Base-by-base conservation (phyloP, 2,888 invertebrate species). In the Scaptomyza flava region DNA sequence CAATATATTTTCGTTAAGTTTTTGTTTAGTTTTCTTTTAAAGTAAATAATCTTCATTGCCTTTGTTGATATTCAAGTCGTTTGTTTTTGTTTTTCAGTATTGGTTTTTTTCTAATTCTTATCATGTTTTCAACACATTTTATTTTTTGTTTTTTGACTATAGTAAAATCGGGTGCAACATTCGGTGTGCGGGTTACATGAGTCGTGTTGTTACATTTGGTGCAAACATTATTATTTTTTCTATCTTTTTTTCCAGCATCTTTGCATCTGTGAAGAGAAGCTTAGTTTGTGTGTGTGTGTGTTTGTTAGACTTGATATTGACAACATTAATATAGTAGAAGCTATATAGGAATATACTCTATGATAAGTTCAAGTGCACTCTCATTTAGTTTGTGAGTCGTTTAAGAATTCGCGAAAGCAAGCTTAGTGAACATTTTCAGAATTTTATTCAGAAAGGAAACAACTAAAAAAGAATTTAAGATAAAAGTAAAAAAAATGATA, bases 1-100 rank as follows among this genome's bases (percentile, higher is more conserved):
- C 69, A 64, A 64, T 48, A 59, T 36, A 14, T 56, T 58, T 75
- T 76, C 62, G 50, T 68, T 67, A 33, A 45, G 58, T 59, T 60
- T 58, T 68, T 50, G n/a, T 27, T 31, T 48, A 17, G 9, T 51
- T 50, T 43, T 58, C 11, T 36, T 68, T 70, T 78, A 81, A 81
- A 81, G 81, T 81, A 81, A 81, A 68, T 78, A 63, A 68, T 68
- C 70, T 81, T 86, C 81, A 81, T 81, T 86, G 86, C 86, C 72
- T 78, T 87, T 77, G 66, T 65, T 74, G 3, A 33, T 33, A 33
- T 59, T 50, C 45, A 66, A 69, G 69, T 76, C 61, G 63, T 61
- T 73, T 63, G 46, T 46, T 33, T 30, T 46, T 50, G 30, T 30
- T 51, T 23, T 11, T 47, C 11, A 63, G 57, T 70, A 54, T 17